A percentile compares a stretch with the other conserved stretches of the same genome.
These are phyloP conservation scores for Ginglymostoma cirratum DNA, from an alignment of 2,113 vertebrate genomes.

Conservation along the genomic window DNA sequence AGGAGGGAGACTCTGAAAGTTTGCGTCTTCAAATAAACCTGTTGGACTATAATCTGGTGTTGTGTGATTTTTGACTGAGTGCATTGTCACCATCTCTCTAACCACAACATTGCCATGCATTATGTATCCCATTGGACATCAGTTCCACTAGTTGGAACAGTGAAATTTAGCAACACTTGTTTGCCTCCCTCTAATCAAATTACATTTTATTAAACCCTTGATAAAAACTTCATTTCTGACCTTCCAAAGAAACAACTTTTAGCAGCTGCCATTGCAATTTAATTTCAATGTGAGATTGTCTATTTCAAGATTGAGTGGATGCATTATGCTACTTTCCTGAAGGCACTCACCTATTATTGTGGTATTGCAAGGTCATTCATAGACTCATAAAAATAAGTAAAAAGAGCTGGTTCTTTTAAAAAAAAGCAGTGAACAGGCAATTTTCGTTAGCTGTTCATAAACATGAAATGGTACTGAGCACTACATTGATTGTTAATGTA, in stretches of 20 bases:
- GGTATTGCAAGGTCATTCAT: not conserved
- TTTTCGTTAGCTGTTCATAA: not conserved
- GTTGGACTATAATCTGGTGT: too few relatives aligned
- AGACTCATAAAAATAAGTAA: not conserved
- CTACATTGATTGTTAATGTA: conserved; percentile 11
- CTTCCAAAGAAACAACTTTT: not conserved
- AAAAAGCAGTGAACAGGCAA: not conserved
- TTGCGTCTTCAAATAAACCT: too few relatives aligned
- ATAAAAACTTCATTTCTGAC: not conserved
- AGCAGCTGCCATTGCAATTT: not conserved
- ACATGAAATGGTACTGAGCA: not conserved
- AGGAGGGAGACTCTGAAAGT: too few relatives aligned
- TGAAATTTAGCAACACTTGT: not conserved
- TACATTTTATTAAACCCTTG: not conserved
- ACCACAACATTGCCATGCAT: not conserved
- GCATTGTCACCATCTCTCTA: not conserved
- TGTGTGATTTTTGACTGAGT: not conserved
- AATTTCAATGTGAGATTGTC: not conserved
- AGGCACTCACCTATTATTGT: not conserved
- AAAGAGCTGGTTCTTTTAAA: not conserved
- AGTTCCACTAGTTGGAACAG: not conserved
- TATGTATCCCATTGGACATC: not conserved
- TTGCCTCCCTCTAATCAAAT: not conserved
- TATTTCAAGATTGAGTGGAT: not conserved
- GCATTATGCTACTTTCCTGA: not conserved